Percentiles rank a stretch among this genome's conserved stretches.
phyloP scores from a whole-genome alignment of 2,888 invertebrate species.

The Stenotaenia linearis region DNA sequence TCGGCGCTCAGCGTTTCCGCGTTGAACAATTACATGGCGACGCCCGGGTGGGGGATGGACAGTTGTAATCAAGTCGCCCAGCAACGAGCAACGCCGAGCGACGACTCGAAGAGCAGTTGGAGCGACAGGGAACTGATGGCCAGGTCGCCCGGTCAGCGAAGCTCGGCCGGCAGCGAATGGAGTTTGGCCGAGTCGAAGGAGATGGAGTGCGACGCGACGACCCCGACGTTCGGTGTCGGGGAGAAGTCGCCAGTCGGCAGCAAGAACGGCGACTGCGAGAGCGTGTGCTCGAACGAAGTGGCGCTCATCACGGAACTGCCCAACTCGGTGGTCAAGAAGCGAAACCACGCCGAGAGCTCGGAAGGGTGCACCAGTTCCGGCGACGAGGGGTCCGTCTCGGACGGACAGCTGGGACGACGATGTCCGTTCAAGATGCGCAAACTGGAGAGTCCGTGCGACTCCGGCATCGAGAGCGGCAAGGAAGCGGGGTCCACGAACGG shows the following conservation, averaged over 20 bases:
- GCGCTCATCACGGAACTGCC: slow-evolving; percentile 30
- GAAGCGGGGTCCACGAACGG: slow-evolving; percentile 70
- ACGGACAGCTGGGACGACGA: slow-evolving; percentile 28
- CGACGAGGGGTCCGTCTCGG: slow-evolving; percentile 52
- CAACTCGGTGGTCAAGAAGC: too few species aligned
- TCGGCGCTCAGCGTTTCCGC: not conserved
- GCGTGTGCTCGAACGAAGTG: slow-evolving; percentile 65
- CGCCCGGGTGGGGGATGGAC: not conserved
- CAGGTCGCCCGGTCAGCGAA: slow-evolving; percentile 37
- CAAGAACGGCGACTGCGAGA: slow-evolving; percentile 57
- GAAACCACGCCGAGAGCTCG: slow-evolving; percentile 60
- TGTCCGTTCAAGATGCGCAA: slow-evolving; percentile 65
- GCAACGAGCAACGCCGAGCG: not conserved
- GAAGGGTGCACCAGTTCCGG: slow-evolving; percentile 61
- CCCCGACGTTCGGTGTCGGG: slow-evolving; percentile 64
- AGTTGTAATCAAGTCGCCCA: not conserved
- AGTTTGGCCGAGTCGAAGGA: slow-evolving; percentile 41
- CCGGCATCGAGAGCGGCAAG: slow-evolving; percentile 87
- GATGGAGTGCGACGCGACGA: slow-evolving; percentile 37
- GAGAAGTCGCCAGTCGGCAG: slow-evolving; percentile 56
- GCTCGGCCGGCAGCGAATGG: slow-evolving; percentile 39
- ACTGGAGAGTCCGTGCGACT: slow-evolving; percentile 77
- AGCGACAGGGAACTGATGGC: slow-evolving; percentile 31
- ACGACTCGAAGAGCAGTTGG: slow-evolving; percentile 37
- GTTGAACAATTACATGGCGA: slow-evolving; percentile 30